Conservation (phyloP, 2,113 vertebrate species). For the Hypanus sabinus region DNA sequence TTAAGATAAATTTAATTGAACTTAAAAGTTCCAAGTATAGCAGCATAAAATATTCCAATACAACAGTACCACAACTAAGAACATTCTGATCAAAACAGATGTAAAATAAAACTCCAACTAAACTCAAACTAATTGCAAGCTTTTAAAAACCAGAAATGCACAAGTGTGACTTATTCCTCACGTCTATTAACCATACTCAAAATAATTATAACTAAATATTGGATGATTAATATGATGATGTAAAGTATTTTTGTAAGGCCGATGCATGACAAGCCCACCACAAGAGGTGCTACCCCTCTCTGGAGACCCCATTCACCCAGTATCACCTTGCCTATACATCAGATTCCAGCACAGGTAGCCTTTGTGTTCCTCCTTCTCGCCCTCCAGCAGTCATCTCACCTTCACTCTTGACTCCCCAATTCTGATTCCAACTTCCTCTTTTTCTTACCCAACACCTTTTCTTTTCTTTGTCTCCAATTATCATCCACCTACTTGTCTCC, state of each 20-base stretch:
- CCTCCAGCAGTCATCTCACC: no score
- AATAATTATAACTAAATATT: not conserved
- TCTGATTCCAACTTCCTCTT: no score
- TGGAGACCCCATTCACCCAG: no score
- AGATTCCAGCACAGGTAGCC: no score
- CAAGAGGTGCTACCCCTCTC: no score
- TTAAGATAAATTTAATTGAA: not conserved
- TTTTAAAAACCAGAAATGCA: not conserved
- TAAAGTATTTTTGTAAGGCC: not conserved
- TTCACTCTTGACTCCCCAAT: no score
- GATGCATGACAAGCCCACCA: not conserved
- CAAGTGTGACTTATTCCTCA: not conserved
- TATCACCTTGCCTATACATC: no score
- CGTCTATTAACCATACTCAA: not conserved
- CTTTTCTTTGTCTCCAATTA: no score
- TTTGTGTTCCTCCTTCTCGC: no score
- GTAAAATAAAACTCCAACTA: no score
- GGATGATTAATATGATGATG: not conserved
- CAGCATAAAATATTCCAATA: not conserved
- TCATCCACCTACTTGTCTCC: no score
- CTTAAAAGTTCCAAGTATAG: not conserved
- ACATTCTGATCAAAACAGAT: not conserved
- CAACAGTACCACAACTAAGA: not conserved
- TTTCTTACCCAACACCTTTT: no score
- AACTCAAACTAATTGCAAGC: not conserved